Conservation (phyloP, 2,113 vertebrate genomes). For the Leptodactylus fuscus region DNA sequence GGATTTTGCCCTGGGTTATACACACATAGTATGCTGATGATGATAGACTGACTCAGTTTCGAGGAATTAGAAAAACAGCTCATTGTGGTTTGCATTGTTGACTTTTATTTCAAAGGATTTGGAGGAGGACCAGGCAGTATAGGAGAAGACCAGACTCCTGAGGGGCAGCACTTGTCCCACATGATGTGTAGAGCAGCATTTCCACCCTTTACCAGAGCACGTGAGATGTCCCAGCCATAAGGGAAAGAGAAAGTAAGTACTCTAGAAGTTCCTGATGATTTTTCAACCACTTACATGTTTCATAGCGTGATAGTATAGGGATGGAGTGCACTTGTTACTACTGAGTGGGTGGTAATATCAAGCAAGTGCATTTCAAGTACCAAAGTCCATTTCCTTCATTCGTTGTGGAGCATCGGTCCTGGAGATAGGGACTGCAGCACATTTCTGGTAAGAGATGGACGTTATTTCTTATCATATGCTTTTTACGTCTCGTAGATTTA, state of each 20-base stretch:
- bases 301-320: too few relatives aligned
- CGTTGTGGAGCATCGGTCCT: neutral
- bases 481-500: neutral
- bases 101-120: conserved; percentile 47
- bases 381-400: neutral
- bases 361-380: neutral
- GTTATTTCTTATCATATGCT: neutral
- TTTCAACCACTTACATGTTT: neutral
- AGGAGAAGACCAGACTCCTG: conserved; percentile 7
- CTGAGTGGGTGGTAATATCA: neutral
- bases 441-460: neutral
- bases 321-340: conserved; percentile 1
- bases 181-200: neutral
- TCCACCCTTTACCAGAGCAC: conserved; percentile 20
- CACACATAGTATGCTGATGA: conserved; percentile 15
- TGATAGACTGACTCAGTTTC: conserved; percentile 47
- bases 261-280: neutral
- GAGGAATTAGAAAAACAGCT: conserved; percentile 54
- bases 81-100: conserved; percentile 56
- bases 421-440: neutral
- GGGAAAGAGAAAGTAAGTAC: conserved; percentile 27
- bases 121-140: conserved; percentile 44
- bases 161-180: conserved; percentile 32
- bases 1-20: neutral
- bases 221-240: conserved; percentile 7